phyloP scores from a whole-genome alignment of 2,113 vertebrate species.

The Aviceda subcristata region DNA sequence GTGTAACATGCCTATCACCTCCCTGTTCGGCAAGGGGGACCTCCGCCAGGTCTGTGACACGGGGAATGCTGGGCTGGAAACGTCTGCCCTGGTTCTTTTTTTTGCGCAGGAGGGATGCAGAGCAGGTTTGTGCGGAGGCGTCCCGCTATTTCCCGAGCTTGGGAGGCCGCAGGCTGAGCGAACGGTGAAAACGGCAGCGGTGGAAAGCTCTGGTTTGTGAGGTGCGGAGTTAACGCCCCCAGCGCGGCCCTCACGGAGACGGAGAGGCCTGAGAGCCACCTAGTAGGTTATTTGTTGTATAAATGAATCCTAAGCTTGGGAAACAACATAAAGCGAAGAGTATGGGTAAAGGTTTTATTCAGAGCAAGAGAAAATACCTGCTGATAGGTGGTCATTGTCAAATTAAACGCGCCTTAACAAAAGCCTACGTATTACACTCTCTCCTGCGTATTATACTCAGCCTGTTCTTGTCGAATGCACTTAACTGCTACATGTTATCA shows the following conservation, averaged over 20 bases:
- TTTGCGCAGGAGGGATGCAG: neutral
- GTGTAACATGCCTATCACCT: accelerated
- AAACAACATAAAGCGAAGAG: neutral
- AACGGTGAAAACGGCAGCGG: neutral
- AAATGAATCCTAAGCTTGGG: neutral
- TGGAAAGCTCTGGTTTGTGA: neutral
- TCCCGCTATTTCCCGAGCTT: neutral
- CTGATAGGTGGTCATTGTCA: neutral
- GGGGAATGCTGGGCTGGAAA: neutral
- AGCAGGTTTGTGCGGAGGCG: neutral
- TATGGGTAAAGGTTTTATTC: neutral
- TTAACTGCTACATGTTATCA: neutral
- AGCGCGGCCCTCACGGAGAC: neutral
- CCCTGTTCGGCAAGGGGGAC: neutral
- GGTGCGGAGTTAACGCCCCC: neutral
- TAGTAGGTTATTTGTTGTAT: neutral
- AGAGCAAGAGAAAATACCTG: neutral
- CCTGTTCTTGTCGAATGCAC: neutral
- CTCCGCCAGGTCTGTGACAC: neutral
- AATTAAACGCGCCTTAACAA: neutral
- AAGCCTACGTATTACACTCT: neutral
- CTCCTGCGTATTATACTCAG: neutral
- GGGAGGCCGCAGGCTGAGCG: neutral
- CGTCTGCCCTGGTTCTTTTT: neutral
- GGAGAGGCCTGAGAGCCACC: neutral